Conservation (phyloP, 1,140 invertebrate species). For the Scaptodrosophila lebanonensis region DNA sequence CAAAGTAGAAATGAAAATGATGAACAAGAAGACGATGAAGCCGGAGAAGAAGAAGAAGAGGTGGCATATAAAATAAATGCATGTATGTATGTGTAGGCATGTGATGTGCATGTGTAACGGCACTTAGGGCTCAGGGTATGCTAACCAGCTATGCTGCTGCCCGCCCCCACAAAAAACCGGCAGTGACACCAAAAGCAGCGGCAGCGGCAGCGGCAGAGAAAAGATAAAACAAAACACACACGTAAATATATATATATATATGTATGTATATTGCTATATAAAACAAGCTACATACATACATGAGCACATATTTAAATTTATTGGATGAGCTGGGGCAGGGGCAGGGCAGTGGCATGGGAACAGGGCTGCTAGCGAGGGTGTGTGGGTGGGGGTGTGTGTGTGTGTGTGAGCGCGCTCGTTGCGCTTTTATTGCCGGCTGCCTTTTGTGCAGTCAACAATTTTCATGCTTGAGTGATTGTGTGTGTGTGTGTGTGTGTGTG, state of each 20-base stretch:
- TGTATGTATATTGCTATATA: too few species aligned
- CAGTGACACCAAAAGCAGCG: too few species aligned
- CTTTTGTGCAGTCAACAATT: slow-evolving; percentile 74
- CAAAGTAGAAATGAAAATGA: too few species aligned
- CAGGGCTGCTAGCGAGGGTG: too few species aligned
- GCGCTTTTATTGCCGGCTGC: slow-evolving; percentile 33
- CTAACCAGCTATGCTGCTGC: slow-evolving; percentile 3
- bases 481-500: background rate
- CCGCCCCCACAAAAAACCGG: background rate
- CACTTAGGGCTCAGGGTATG: too few species aligned
- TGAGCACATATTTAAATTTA: slow-evolving; percentile 54
- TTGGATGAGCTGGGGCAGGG: too few species aligned
- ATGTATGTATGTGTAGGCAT: slow-evolving; percentile 18
- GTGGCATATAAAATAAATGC: slow-evolving; percentile 64
- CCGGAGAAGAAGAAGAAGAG: too few species aligned
- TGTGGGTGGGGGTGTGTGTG: slow-evolving; percentile 14
- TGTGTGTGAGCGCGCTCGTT: slow-evolving; percentile 34
- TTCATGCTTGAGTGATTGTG: slow-evolving; percentile 71
- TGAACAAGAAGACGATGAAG: too few species aligned
- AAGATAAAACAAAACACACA: slow-evolving; percentile 60
- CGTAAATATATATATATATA: too few species aligned
- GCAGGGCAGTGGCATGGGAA: too few species aligned
- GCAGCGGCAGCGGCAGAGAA: slow-evolving; percentile 20
- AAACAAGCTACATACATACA: background rate
- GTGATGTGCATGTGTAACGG: slow-evolving; percentile 63